Evolutionary conservation across 1,140 invertebrate species (phyloP), one percentile per base, ranked within the genome.

Genomic region (Drosophila subpulchrella): DNA sequence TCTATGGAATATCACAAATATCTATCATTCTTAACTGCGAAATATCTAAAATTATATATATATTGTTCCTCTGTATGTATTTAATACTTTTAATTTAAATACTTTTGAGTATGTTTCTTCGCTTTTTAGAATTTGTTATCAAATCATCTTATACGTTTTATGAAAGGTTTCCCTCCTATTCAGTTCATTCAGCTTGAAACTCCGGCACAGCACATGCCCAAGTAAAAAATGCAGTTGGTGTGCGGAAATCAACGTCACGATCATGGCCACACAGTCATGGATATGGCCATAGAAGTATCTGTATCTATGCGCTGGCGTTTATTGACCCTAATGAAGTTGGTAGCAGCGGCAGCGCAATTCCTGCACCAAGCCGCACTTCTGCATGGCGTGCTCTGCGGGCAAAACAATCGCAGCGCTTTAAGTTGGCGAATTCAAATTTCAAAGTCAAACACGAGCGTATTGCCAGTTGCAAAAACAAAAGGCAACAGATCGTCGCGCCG

Each of bases 301-400:
- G 44, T 61, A 75, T 63, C 75, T 75, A 36, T 66, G 42, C 32
- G 50, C 47, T 88, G 61, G 80, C 83, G 84, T 89, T 89, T 84
- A 89, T 89, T 89, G 85, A 89, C 80, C 85, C 84, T 89, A 84
- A 88, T 89, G 68, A 83, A 80, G 78, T 74, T 75, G 63, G 30
- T 20, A 70, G 66, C n/a, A 57, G 50, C 24, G 12, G 47, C 24
- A 34, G 17, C n/a, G 24, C 47, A 10, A 20, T 47, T 27, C 13
- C 6, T 39, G 7, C 51, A 38, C 32, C 8, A 8, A 10, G 17
- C 24, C 39, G 12, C 30, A 48, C 48, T 71, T 51, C 27, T 44
- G 48, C 65, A 70, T 67, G 48, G 67, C 50, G 39, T 15, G 62
- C n/a, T 6, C 17, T 63, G 36, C 27, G 36, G 46, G 60, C 41